Percentiles rank a stretch among this genome's conserved stretches.
Conservation (phyloP, 2,888 invertebrate genomes). For the Drosophila sordidula region DNA sequence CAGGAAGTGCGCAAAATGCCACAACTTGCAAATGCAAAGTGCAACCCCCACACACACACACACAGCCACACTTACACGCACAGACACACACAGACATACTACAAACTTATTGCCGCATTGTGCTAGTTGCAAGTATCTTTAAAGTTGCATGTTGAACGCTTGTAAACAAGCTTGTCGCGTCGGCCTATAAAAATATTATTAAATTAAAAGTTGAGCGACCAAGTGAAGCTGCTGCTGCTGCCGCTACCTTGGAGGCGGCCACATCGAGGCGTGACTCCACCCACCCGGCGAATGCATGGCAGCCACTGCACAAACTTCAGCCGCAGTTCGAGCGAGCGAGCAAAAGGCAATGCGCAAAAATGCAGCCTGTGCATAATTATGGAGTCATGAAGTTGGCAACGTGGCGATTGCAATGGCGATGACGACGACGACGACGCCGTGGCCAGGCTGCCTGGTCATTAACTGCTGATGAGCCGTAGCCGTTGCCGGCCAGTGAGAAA, state of each 20-base stretch:
- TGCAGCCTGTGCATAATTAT: constrained; percentile 76
- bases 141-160: constrained; percentile 79
- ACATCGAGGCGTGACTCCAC: constrained; percentile 71
- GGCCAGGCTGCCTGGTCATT: constrained; percentile 70
- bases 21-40: constrained; percentile 67
- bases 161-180: constrained; percentile 80
- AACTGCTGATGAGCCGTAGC: constrained; percentile 79
- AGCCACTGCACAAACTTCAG: constrained; percentile 1
- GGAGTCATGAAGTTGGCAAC: constrained; percentile 69
- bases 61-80: constrained; percentile 7
- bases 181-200: constrained; percentile 80
- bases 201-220: constrained; percentile 72
- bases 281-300: constrained; percentile 50
- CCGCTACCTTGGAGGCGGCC: constrained; percentile 35
- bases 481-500: constrained; percentile 47
- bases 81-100: not conserved
- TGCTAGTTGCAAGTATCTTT: constrained; percentile 61
- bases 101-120: constrained; percentile 55
- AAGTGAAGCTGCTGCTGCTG: constrained; percentile 46
- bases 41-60: constrained; percentile 39
- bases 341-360: constrained; percentile 65
- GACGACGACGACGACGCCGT: constrained; percentile 32
- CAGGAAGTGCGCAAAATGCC: constrained; percentile 85
- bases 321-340: constrained; percentile 27
- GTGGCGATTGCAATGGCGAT: constrained; percentile 69